A percentile compares a stretch with the other conserved stretches of the same genome.
Evolutionary conservation across 2,113 vertebrate species (phyloP).

Genomic region (Crypturellus undulatus): DNA sequence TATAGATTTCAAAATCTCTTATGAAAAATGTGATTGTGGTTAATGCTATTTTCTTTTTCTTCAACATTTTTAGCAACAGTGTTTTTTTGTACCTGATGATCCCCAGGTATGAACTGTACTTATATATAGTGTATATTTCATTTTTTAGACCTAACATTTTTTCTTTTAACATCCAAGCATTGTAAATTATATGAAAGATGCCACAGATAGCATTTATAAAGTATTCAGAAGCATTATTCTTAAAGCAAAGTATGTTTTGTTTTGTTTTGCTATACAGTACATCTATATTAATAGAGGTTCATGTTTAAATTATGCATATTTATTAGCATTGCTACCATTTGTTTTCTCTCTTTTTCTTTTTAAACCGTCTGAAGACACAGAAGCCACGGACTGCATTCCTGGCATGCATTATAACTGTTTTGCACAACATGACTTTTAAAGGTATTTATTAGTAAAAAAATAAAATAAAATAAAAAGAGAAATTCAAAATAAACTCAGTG

Average conservation of each 20-base stretch:
- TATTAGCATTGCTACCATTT: slow-evolving; percentile 82
- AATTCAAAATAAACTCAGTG: slow-evolving; percentile 86
- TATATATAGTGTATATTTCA: slow-evolving; percentile 85
- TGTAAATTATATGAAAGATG: slow-evolving; percentile 87
- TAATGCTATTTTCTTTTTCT: slow-evolving; percentile 76
- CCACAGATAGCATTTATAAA: slow-evolving; percentile 87
- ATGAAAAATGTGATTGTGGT: slow-evolving; percentile 82
- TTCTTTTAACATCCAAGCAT: slow-evolving; percentile 79
- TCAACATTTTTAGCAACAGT: slow-evolving; percentile 79
- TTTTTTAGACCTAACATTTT: slow-evolving; percentile 74
- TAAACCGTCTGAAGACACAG: slow-evolving; percentile 67
- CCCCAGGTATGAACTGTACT: slow-evolving; percentile 76
- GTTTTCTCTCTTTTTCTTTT: slow-evolving; percentile 36
- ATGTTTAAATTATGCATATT: slow-evolving; percentile 89
- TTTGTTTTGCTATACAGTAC: slow-evolving; percentile 86
- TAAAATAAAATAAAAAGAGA: slow-evolving; percentile 42
- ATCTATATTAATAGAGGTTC: slow-evolving; percentile 87
- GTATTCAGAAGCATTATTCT: slow-evolving; percentile 87
- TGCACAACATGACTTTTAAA: slow-evolving; percentile 93
- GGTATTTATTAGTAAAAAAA: slow-evolving; percentile 82
- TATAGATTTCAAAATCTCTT: slow-evolving; percentile 86
- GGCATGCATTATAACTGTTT: slow-evolving; percentile 86
- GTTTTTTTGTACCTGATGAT: slow-evolving; percentile 75
- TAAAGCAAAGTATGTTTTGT: slow-evolving; percentile 84
- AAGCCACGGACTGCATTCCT: slow-evolving; percentile 74